Base-by-base conservation (phyloP, 2,797 vertebrate genomes). In the Scyliorhinus canicula region DNA sequence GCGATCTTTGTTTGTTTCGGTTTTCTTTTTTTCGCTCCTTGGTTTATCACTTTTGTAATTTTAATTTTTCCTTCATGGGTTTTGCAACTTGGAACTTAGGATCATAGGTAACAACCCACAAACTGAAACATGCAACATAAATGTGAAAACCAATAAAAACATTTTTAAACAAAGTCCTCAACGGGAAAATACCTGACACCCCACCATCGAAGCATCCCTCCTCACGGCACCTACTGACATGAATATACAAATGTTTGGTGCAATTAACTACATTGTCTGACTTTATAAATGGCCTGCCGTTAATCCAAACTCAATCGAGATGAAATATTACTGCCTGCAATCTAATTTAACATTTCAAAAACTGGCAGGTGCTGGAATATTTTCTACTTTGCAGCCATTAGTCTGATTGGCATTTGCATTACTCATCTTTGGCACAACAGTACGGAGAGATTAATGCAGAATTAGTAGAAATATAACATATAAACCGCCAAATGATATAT, bases 321-420 rank as follows among this genome's bases (percentile, higher is more conserved):
- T 93, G 24, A 69, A 50, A 24, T 50, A 93, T 50, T 93, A 44
- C 91, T 71, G 63, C 7, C 91, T 71, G 60, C n/a, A 44, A 47
- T 52, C 91, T 71, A 93, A 93, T 93, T 63, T 65, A 93, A 69
- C 26, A 69, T 50, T 93, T 71, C 91, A 93, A 52, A 71, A 93
- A 65, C 6, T 24, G n/a, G 63, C 40, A 71, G 65, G 44, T 93
- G 40, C 50, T 69, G 91, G 63, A 93, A 67, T n/a, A 93, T 52
- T 47, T 69, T 69, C 91, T 50, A 93, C 26, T 47, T 24, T 50
- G 44, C 11, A 93, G 26, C 28, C 44, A 50, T 93, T 31, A 69
- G 91, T 71, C 65, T 69, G 65, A 55, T 31, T 60, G 31, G 44
- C 50, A 40, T 47, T 71, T 93, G 91, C 47, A 67, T 93, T 50